Conservation (phyloP, 2,888 invertebrate species). For the Rotaria magnacalcarata region DNA sequence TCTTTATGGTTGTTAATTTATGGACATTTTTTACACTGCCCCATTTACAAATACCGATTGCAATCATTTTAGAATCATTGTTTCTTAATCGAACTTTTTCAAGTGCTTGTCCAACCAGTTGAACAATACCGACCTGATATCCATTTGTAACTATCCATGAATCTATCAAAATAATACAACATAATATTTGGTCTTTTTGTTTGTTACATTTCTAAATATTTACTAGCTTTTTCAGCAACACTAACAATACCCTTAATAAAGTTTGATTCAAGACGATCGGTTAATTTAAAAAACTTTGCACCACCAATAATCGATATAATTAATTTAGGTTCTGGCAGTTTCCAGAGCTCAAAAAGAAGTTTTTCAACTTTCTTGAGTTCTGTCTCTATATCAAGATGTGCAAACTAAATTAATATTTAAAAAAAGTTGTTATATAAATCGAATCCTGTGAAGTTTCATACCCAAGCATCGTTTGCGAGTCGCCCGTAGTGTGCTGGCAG, state of each 20-base stretch:
- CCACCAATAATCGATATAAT: slow-evolving; percentile 21
- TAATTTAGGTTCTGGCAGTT: not conserved
- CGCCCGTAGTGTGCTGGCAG: not conserved
- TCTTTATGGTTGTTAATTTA: not conserved
- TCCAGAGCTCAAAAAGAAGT: not conserved
- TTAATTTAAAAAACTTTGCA: not conserved
- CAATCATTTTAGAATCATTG: not conserved
- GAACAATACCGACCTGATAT: not conserved
- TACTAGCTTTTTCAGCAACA: not conserved
- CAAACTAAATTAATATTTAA: too few relatives aligned
- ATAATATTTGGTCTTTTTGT: too few relatives aligned
- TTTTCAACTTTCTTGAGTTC: not conserved
- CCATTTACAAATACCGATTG: slow-evolving; percentile 9
- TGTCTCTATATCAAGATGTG: not conserved
- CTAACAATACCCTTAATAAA: not conserved
- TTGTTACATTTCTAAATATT: not conserved
- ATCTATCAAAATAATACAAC: not conserved
- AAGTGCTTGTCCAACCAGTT: not conserved
- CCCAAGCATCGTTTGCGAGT: not conserved
- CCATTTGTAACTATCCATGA: not conserved
- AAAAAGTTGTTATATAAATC: too few relatives aligned
- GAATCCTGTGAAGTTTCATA: not conserved
- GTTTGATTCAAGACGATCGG: not conserved
- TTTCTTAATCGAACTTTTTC: not conserved
- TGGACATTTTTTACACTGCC: not conserved